Base-by-base conservation (phyloP, 1,140 invertebrate genomes). In the Thereuonema tuberculata region DNA sequence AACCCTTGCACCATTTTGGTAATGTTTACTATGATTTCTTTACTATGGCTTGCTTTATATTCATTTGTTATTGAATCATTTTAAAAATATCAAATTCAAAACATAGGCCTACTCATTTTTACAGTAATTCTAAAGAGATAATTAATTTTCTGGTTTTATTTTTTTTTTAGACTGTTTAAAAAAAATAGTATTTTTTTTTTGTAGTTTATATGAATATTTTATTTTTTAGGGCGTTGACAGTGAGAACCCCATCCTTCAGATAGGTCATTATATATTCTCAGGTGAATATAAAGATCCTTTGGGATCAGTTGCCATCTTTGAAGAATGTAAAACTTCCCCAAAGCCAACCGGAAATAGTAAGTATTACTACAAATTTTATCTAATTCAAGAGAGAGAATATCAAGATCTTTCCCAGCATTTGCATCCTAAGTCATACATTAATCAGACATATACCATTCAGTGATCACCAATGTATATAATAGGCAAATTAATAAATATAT, bases 261-360 rank as follows among this genome's bases (percentile, higher is more conserved):
- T 58, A 2, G 46, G 46, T 9, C 37, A 58, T 23, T 24, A 48
- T 29, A 28, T 47, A 17, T 58, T 58, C 27, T 3, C 5, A 5
- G 57, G 57, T n/a, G 43, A 58, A 58, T 58, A 48, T 27, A 37
- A 58, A 49, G 26, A 58, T 49, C 3, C 47, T 3, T 21, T 58
- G 2, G 57, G 57, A 48, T 48, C 37, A n/a, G 5, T 24, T 28
- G 57, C 24, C 12, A 47, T 58, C 9, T 58, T 58, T 58, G 43
- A 58, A 58, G 43, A 56, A 43, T 3, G 5, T 23, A 21, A 23
- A 49, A n/a, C n/a, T n/a, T n/a, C n/a, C n/a, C n/a, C n/a, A n/a
- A 5, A 17, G 5, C 17, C 31, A 43, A 43, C 14, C 23, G 14
- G 5, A 14, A 49, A n/a, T n/a, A n/a, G n/a, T n/a, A n/a, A n/a